These are phyloP conservation scores for Pseudorasbora parva DNA, from an alignment of 2,113 vertebrate genomes.

Conservation along the genomic window DNA sequence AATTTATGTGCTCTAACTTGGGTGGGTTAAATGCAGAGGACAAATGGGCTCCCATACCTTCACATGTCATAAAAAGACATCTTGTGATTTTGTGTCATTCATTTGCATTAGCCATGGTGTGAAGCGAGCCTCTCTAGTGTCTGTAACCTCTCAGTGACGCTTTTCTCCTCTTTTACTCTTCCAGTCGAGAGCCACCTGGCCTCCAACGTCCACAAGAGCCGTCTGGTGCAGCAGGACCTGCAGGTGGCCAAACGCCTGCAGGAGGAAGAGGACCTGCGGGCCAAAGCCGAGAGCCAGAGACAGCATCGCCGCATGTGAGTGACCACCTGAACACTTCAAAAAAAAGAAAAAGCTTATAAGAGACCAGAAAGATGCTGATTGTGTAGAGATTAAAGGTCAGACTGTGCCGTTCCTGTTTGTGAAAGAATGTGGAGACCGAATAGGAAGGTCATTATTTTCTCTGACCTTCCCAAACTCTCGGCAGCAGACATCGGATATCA, in stretches of 20 bases:
- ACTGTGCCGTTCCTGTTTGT: background rate
- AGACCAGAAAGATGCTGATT: background rate
- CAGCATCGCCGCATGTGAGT: constrained; percentile 85
- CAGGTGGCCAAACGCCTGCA: constrained; percentile 93
- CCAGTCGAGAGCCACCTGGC: constrained; percentile 97
- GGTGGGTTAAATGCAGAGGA: no score
- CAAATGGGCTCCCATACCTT: no score
- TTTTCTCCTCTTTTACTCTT: constrained; percentile 58
- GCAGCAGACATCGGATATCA: background rate
- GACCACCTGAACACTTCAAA: background rate
- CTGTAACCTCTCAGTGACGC: background rate
- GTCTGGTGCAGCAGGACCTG: constrained; percentile 91
- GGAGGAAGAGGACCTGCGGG: constrained; percentile 89
- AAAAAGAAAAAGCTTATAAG: background rate
- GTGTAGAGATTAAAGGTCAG: background rate
- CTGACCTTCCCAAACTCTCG: background rate
- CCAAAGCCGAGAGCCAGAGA: constrained; percentile 82
- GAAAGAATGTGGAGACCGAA: background rate
- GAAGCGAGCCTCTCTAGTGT: background rate
- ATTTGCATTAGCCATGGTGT: background rate
- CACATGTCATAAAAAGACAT: no score
- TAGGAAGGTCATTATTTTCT: background rate
- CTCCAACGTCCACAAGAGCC: constrained; percentile 92
- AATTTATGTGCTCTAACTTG: no score
- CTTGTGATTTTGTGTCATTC: background rate